A percentile compares a stretch with the other conserved stretches of the same genome.
These are phyloP conservation scores for Euwallacea fornicatus DNA, from an alignment of 1,140 invertebrate species.

Conservation along the genomic window DNA sequence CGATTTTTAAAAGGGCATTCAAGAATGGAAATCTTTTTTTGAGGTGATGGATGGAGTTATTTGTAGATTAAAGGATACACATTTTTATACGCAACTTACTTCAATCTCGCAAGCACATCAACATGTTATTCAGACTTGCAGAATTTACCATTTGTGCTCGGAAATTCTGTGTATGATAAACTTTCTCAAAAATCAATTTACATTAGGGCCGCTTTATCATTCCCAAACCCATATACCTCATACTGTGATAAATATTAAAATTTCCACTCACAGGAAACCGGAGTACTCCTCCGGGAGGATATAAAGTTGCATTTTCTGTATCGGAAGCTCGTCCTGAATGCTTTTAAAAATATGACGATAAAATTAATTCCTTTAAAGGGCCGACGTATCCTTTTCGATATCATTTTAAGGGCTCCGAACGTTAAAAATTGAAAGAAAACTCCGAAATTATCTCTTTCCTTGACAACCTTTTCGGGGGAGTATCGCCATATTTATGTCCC, in stretches of 20 bases:
- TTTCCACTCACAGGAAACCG: constrained; percentile 19
- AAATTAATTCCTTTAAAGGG: constrained; percentile 35
- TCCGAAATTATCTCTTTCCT: constrained; percentile 19
- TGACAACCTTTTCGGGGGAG: background rate
- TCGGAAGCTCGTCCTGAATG: constrained; percentile 23
- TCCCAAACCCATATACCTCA: background rate
- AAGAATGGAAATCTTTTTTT: too few species aligned
- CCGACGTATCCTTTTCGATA: constrained; percentile 30
- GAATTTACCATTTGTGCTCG: too few species aligned
- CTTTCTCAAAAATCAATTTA: too few species aligned
- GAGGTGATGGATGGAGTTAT: too few species aligned
- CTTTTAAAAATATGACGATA: constrained; percentile 36
- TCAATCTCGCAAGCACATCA: too few species aligned
- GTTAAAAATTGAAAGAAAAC: constrained; percentile 24
- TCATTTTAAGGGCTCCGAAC: constrained; percentile 24
- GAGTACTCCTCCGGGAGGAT: constrained; percentile 24
- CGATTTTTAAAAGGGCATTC: too few species aligned
- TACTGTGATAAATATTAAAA: constrained; percentile 25
- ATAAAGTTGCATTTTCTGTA: constrained; percentile 33
- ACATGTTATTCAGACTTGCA: too few species aligned
- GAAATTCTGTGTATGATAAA: too few species aligned
- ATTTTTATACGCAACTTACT: too few species aligned
- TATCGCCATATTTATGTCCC: background rate
- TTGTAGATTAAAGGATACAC: too few species aligned
- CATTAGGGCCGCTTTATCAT: too few species aligned